Evolutionary conservation across 2,797 vertebrate genomes (phyloP).

Genomic region (Poeciliopsis infans): DNA sequence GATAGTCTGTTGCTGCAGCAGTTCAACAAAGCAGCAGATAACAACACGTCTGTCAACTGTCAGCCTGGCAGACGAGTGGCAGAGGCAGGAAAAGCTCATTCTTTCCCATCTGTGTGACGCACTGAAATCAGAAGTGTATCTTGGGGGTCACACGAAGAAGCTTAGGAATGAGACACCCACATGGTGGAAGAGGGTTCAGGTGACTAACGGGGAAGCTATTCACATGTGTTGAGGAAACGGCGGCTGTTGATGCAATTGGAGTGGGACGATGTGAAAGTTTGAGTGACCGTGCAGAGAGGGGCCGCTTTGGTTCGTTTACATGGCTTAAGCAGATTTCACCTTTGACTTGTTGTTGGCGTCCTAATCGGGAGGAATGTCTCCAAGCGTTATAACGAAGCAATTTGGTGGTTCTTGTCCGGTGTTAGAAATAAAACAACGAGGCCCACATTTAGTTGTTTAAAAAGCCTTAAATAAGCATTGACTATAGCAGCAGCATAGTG

Average conservation of each 20-base stretch:
- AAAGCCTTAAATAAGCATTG: neutral
- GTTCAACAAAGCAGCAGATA: constrained; percentile 74
- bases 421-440: neutral
- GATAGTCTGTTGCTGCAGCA: constrained; percentile 62
- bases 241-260: neutral
- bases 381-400: neutral
- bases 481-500: neutral
- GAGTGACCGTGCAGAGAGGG: neutral
- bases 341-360: constrained; percentile 46
- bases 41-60: constrained; percentile 79
- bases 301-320: neutral
- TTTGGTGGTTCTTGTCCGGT: neutral
- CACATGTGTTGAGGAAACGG: neutral
- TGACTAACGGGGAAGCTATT: constrained; percentile 37
- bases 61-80: constrained; percentile 78
- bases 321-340: constrained; percentile 37
- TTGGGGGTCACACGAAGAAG: constrained; percentile 72
- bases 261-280: neutral
- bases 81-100: constrained; percentile 74
- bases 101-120: constrained; percentile 68
- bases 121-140: constrained; percentile 73
- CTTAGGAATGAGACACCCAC: constrained; percentile 68
- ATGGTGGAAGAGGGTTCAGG: constrained; percentile 47
- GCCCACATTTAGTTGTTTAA: neutral
- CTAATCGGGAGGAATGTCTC: constrained; percentile 50